Conservation (phyloP, 2,797 vertebrate species). For the Trachops cirrhosus region DNA sequence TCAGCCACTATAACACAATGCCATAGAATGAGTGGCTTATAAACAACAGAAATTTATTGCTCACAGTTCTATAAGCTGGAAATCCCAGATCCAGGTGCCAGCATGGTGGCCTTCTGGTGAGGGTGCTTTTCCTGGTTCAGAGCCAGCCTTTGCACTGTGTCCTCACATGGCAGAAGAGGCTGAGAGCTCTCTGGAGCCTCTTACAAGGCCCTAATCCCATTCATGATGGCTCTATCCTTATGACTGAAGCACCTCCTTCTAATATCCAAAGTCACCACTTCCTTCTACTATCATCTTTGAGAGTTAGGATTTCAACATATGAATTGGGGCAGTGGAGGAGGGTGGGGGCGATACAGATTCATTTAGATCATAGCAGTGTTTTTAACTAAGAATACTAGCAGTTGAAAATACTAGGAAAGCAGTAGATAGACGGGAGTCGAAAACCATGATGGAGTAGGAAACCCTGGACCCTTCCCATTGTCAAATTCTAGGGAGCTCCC, state of each 20-base stretch:
- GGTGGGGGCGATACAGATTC: not conserved
- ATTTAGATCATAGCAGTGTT: not conserved
- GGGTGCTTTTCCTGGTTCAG: not conserved
- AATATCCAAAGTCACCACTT: not conserved
- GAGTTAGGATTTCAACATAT: not conserved
- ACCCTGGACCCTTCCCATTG: not conserved
- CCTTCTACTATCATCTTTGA: not conserved
- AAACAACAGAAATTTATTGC: not conserved
- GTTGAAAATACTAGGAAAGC: not conserved
- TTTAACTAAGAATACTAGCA: not conserved
- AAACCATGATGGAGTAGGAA: not conserved
- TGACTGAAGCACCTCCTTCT: not conserved
- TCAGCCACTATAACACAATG: not conserved
- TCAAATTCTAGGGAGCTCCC: not conserved
- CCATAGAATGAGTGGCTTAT: not conserved
- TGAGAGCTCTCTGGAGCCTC: not conserved
- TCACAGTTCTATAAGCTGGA: not conserved
- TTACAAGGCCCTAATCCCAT: not conserved
- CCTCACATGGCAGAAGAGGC: rapidly evolving
- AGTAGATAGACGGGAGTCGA: not conserved
- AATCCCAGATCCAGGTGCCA: not conserved
- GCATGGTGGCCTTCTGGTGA: not conserved
- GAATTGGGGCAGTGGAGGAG: not conserved
- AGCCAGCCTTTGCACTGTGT: not conserved
- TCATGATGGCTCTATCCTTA: not conserved